Base-by-base conservation (phyloP, 2,888 invertebrate genomes). In the Thera obeliscata region DNA sequence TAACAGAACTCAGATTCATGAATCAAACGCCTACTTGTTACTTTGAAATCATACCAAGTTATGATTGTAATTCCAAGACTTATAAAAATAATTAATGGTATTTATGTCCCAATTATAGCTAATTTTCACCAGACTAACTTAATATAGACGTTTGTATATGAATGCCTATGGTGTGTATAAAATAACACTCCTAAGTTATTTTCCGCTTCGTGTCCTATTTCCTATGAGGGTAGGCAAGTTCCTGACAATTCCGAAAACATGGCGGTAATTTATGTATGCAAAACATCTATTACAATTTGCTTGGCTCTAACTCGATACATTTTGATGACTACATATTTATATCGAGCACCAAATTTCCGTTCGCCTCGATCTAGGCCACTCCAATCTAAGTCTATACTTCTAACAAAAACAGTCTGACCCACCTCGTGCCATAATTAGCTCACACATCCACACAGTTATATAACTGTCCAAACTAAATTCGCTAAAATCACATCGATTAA, bases 401-500 rank as follows among this genome's bases (percentile, higher is more conserved):
- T 12, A 41, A 33, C 41, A 33, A 33, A n/a, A 12, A 49, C 8
- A 22, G 22, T 49, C 38, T 48, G 57, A 49, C 43, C 58, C n/a
- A 35, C 55, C n/a, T 33, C n/a, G 11, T 38, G 6, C 22, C 8
- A 33, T 46, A 58, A 60, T 63, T 52, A 56, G 33, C 41, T 11
- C 57, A 55, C n/a, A 67, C 12, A 56, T 43, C 41, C 3, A 55
- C 36, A 65, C 64, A 33, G 48, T 65, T 66, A 48, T 58, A 55
- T 59, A 56, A 49, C 61, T 48, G 12, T 49, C 48, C 54, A 43
- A 74, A 72, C 67, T 64, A 57, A 11, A 69, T 73, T 72, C 60
- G 46, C 68, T 56, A n/a, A n/a, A n/a, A 64, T 63, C 64, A 61
- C 50, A 69, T 64, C 67, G 64, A 84, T 87, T 85, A 82, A 87